Evolutionary conservation across 2,888 invertebrate species (phyloP).

Genomic region (Tetragonula carbonaria): DNA sequence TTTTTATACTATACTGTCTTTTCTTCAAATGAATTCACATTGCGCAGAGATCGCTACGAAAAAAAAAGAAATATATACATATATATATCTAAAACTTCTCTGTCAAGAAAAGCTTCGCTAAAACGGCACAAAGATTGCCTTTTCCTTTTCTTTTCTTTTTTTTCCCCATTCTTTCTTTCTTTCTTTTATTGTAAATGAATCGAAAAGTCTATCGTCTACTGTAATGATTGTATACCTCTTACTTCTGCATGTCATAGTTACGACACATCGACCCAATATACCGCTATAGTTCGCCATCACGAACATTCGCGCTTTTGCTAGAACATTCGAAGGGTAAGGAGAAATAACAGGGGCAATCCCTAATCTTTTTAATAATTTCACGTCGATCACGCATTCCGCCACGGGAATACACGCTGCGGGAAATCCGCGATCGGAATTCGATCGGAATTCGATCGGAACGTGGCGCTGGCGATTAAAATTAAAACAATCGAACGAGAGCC

Average conservation of each 20-base stretch:
- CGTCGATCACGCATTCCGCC: not conserved
- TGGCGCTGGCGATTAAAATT: not conserved
- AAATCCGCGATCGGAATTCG: no score
- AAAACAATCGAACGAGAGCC: conserved; percentile 1
- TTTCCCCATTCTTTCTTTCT: no score
- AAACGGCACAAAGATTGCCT: not conserved
- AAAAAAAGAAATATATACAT: not conserved
- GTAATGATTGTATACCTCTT: not conserved
- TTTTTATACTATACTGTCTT: no score
- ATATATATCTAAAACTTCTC: not conserved
- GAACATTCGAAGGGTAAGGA: not conserved
- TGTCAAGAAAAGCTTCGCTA: not conserved
- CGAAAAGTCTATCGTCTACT: not conserved
- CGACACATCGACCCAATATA: conserved; percentile 2
- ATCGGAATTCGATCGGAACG: not conserved
- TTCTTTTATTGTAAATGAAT: no score
- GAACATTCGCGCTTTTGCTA: not conserved
- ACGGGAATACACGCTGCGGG: no score
- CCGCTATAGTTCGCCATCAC: not conserved
- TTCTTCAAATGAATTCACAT: not conserved
- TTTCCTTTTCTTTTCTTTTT: not conserved
- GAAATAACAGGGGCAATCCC: not conserved
- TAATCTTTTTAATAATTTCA: not conserved
- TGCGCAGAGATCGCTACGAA: not conserved
- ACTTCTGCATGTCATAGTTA: not conserved